A percentile compares a stretch with the other conserved stretches of the same genome.
Conservation (phyloP, 2,113 vertebrate species). For the Miniopterus natalensis region DNA sequence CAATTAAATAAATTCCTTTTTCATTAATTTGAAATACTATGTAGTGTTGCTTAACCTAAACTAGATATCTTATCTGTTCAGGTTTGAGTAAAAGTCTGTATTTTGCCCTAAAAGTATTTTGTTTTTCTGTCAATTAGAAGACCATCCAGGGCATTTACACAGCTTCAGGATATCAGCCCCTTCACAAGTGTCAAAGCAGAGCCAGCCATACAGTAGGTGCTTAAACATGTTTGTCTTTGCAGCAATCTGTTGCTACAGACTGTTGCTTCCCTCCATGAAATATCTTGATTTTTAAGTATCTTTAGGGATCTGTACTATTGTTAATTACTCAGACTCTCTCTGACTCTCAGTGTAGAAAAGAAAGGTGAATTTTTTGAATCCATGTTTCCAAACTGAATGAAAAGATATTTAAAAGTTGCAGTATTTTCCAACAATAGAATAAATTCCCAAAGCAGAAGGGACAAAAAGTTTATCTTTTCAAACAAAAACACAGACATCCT, state of each 20-base stretch:
- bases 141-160: neutral
- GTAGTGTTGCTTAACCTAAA: neutral
- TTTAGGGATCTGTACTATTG: slow-evolving; percentile 4
- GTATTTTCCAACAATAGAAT: slow-evolving; percentile 28
- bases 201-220: neutral
- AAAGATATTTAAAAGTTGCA: slow-evolving; percentile 51
- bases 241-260: neutral
- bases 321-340: slow-evolving; percentile 29
- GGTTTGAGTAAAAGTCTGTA: neutral
- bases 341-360: neutral
- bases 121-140: slow-evolving; percentile 37
- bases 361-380: slow-evolving; percentile 44
- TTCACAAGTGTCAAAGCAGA: neutral
- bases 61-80: neutral
- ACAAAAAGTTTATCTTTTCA: neutral
- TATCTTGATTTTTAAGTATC: neutral
- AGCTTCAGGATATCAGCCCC: neutral
- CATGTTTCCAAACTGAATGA: neutral
- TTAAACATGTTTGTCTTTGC: neutral
- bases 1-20: neutral
- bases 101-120: neutral
- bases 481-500: neutral
- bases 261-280: neutral
- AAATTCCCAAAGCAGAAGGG: neutral
- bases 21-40: neutral